Evolutionary conservation across 2,113 vertebrate genomes (phyloP), one percentile per base, ranked within the genome.

Genomic region (Grallaria varia): DNA sequence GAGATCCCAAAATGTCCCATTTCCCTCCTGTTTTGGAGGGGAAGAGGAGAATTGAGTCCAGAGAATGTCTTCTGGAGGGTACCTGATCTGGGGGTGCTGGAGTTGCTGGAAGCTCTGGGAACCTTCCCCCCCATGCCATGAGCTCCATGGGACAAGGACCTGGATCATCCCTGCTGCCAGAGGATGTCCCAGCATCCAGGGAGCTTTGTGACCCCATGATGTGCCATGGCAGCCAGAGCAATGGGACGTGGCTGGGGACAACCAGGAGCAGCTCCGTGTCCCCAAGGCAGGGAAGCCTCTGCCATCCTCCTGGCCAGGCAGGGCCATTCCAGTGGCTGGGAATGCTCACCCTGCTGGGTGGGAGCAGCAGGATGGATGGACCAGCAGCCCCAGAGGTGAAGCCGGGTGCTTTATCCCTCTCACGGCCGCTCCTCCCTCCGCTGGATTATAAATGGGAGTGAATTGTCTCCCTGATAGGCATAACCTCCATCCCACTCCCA

Each of bases 391-490:
- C 69, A 69, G 89, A 60, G 85, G 88, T 84, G 89, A 93, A 81
- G 30, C 40, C 80, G 45, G 67, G 9, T 77, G 68, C 79, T 85
- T 94, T 90, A 81, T 78, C 90, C 76, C 67, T 22, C 75, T 79
- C 69, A 16, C 1, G 24, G 71, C 77, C 5, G 27, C 89, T 92
- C 95, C 84, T 95, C 91, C 89, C 89, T 88, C 73, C 5, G 0
- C 60, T 1, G 7, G 42, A 14, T 94, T 92, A 78, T 76, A 81
- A 93, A 90, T 80, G 89, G 78, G 59, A 69, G 56, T 35, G 73
- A 87, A 82, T 84, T 90, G 87, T 88, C 50, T 94, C 76, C 86
- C 90, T 86, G 93, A 91, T 67, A 93, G 84, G 90, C 84, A 87
- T 84, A 89, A 66, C 87, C 90, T 87, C 81, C 74, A 21, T 66